phyloP scores from a whole-genome alignment of 2,797 vertebrate genomes.

The Lepilemur ruficaudatus region DNA sequence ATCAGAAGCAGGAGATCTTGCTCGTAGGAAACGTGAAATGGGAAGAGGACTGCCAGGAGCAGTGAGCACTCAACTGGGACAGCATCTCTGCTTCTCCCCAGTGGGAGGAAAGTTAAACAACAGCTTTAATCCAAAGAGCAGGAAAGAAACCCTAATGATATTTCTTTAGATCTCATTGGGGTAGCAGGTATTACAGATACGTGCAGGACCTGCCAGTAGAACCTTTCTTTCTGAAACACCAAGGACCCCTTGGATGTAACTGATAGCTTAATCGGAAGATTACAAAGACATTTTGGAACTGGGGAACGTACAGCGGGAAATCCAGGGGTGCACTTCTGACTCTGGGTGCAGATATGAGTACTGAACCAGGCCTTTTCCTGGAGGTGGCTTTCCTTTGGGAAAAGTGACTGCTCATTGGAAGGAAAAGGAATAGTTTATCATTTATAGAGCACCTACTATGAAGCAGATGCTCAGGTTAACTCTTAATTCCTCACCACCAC shows the following conservation, averaged over 20 bases:
- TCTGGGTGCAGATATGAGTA: background rate
- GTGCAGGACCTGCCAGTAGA: background rate
- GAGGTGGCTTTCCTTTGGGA: background rate
- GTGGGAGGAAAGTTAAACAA: rapidly evolving
- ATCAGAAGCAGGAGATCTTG: background rate
- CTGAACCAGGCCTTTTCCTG: background rate
- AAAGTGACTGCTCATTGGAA: background rate
- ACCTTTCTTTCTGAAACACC: background rate
- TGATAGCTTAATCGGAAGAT: background rate
- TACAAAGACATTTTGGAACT: background rate
- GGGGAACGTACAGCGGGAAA: background rate
- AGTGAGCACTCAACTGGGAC: rapidly evolving
- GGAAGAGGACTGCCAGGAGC: rapidly evolving
- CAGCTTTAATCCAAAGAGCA: background rate
- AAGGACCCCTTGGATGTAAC: background rate
- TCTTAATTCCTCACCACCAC: background rate
- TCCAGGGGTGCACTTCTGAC: background rate
- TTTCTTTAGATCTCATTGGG: rapidly evolving
- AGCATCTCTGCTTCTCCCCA: background rate
- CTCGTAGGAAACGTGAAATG: background rate
- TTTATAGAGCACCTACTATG: background rate
- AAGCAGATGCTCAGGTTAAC: background rate
- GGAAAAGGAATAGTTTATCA: background rate
- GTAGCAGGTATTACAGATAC: background rate
- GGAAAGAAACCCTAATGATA: background rate